Percentiles rank a stretch among this genome's conserved stretches.
phyloP scores from a whole-genome alignment of 2,888 invertebrate species.

The Melieria picta region DNA sequence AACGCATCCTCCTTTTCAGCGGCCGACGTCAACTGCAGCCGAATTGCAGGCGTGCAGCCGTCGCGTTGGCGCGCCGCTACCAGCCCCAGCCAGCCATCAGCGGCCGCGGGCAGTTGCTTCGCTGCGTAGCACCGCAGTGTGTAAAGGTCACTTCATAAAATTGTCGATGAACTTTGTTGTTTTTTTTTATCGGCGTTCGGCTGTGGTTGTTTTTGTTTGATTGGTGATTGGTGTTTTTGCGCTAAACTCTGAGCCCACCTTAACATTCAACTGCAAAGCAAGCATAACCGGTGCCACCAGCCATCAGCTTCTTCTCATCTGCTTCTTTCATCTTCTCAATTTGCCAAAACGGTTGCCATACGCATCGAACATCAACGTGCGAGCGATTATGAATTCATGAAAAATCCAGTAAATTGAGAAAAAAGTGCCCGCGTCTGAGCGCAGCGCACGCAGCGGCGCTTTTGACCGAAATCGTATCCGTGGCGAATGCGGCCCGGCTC shows the following conservation, averaged over 20 bases:
- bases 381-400: too few species aligned
- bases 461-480: too few species aligned
- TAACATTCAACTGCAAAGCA: conserved; percentile 59
- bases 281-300: conserved; percentile 43
- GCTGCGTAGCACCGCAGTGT: conserved; percentile 37
- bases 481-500: too few species aligned
- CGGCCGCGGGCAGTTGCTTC: not conserved
- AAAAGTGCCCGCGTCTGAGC: too few species aligned
- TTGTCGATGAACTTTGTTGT: conserved; percentile 47
- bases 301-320: conserved; percentile 26
- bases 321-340: not conserved
- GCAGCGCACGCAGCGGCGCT: too few species aligned
- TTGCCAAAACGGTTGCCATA: not conserved
- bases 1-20: too few species aligned
- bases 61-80: too few species aligned
- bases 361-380: too few species aligned
- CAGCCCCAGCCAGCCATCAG: not conserved
- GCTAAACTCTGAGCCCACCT: conserved; percentile 55
- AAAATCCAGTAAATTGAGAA: too few species aligned
- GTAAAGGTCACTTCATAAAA: conserved; percentile 53
- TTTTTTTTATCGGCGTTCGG: not conserved
- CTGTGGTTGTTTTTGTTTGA: conserved; percentile 21
- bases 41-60: too few species aligned
- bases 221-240: conserved; percentile 10
- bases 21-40: too few species aligned